Base-by-base conservation (phyloP, 1,140 invertebrate genomes). In the Augochlora pura region DNA sequence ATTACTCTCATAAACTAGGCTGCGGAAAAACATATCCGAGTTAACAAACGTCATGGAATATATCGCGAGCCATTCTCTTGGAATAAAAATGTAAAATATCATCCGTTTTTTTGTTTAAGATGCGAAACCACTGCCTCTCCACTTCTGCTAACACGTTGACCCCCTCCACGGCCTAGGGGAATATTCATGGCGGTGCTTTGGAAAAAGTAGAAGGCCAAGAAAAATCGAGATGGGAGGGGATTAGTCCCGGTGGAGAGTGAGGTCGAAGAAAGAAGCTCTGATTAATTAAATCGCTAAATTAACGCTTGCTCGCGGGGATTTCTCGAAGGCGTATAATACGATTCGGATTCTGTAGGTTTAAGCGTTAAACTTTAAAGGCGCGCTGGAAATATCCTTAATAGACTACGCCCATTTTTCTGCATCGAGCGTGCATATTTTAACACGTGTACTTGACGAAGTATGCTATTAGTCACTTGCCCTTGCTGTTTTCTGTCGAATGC, bases 201-300 rank as follows among this genome's bases (percentile, higher is more conserved):
- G 18, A 63, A 63, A 57, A n/a, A n/a, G 54, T 57, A 57, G n/a
- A 57, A 57, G 54, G 9, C 6, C 54, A 9, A 8, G 54, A n/a
- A 57, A 57, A 57, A n/a, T 21, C 16, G 49, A 4, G 54, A 10
- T 12, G 59, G 25, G 10, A 27, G 16, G 25, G 25, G 60, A 63
- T 63, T 63, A 63, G 32, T 38, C 60, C 27, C 27, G 6, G 12
- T 5, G 60, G 12, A 7, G 14, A 7, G 27, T 0, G 25, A 64
- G 27, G 39, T 10, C n/a, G 25, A 25, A 2, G 18, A 32, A 38
- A 21, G n/a, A 39, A 42, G 10, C 9, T 2, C 16, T n/a, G 75
- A 77, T 71, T 54, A 71, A 77, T 77, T 39, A 32, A 63, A 62
- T 27, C 25, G 57, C 4, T 62, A 25, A 71, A 77, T 52, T 63